Evolutionary conservation across 2,797 vertebrate genomes (phyloP).

Genomic region (Myotis myotis): DNA sequence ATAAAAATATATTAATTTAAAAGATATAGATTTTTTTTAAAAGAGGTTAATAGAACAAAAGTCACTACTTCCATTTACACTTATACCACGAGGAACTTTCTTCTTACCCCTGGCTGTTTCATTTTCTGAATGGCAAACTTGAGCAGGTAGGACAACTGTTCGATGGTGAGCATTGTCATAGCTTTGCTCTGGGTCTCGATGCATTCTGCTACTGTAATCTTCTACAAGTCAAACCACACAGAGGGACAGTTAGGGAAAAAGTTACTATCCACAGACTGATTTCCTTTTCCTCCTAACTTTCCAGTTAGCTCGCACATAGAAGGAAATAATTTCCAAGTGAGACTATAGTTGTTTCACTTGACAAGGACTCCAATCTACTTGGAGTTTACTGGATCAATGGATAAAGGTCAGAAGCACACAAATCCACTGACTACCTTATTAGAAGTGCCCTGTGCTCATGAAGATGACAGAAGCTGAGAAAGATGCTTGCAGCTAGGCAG

Average conservation of each 20-base stretch:
- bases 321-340: neutral
- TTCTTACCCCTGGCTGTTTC: conserved; percentile 98
- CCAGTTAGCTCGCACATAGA: neutral
- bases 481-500: no score
- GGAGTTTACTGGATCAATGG: neutral
- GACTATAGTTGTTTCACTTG: neutral
- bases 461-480: neutral
- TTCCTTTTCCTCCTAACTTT: neutral
- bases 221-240: conserved; percentile 88
- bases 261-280: neutral
- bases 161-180: conserved; percentile 98
- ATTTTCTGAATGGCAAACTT: conserved; percentile 99
- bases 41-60: neutral
- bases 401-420: neutral
- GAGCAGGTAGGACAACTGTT: conserved; percentile 98
- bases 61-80: accelerated
- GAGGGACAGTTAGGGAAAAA: conserved; percentile 67
- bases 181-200: conserved; percentile 99
- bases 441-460: neutral
- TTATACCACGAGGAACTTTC: neutral
- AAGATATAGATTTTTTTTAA: no score
- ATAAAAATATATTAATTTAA: no score
- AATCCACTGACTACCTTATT: neutral
- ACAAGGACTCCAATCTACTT: neutral
- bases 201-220: conserved; percentile 99